Percentiles rank a stretch among this genome's conserved stretches.
Evolutionary conservation across 2,113 vertebrate species (phyloP).

Genomic region (Ramphastos sulfuratus): DNA sequence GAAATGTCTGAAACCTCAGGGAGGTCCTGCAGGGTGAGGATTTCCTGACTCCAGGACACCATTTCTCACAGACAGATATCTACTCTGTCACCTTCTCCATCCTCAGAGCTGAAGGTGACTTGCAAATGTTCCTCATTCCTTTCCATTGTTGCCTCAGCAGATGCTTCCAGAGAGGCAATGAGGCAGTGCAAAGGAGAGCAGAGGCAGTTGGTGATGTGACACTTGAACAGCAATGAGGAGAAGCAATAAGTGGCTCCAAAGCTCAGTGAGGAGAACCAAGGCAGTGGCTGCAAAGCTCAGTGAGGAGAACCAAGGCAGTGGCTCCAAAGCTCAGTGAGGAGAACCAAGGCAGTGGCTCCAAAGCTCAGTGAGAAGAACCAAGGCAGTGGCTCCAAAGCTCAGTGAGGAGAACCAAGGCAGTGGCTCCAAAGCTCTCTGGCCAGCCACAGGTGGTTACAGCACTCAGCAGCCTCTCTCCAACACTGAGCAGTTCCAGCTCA

Average conservation of each 20-base stretch:
- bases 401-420: no score
- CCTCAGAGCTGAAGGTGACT: not conserved
- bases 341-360: no score
- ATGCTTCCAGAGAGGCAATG: not conserved
- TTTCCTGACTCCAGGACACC: not conserved
- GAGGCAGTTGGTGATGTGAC: not conserved
- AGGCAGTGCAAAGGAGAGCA: not conserved
- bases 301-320: no score
- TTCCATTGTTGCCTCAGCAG: not conserved
- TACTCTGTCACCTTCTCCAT: not conserved
- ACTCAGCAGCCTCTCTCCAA: conserved; percentile 16
- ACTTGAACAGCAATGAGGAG: not conserved
- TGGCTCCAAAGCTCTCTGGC: not conserved
- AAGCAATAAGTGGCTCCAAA: not conserved
- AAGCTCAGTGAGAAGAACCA: no score
- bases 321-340: no score
- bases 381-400: no score
- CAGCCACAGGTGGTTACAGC: not conserved
- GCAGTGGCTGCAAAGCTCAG: no score
- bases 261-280: no score
- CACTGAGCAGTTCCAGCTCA: not conserved
- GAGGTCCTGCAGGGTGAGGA: not conserved
- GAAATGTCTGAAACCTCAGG: not conserved
- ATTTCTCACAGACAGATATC: not conserved
- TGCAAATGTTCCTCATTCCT: not conserved